Percentiles rank a stretch among this genome's conserved stretches.
These are phyloP conservation scores for Pterostichus niger DNA, from an alignment of 2,888 invertebrate species.

Conservation along the genomic window DNA sequence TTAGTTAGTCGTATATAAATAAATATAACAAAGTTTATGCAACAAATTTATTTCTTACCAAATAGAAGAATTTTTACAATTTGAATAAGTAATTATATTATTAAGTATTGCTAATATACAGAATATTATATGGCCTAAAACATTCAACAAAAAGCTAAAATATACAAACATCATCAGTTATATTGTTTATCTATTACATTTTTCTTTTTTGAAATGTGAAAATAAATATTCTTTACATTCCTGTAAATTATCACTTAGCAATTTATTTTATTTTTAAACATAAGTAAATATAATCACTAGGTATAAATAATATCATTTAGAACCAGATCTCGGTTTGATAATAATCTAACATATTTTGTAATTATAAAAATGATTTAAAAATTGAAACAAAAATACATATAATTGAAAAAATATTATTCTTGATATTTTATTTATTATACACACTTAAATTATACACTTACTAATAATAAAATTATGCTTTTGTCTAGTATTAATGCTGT, in stretches of 20 bases:
- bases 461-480: no score
- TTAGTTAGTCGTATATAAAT: no score
- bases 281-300: constrained; percentile 40
- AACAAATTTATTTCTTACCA: constrained; percentile 48
- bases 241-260: constrained; percentile 22
- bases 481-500: no score
- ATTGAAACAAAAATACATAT: not conserved
- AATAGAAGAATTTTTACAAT: constrained; percentile 9
- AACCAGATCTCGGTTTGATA: constrained; percentile 22
- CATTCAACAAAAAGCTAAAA: constrained; percentile 23
- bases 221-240: constrained; percentile 8
- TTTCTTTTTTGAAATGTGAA: constrained; percentile 8
- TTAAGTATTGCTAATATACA: constrained; percentile 61
- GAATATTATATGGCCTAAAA: constrained; percentile 51
- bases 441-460: no score
- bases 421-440: no score
- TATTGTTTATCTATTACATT: not conserved
- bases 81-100: constrained; percentile 31
- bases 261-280: not conserved
- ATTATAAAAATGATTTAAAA: not conserved
- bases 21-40: not conserved
- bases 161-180: constrained; percentile 27
- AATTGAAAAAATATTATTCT: not conserved
- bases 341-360: not conserved
- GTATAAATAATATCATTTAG: constrained; percentile 47